Conservation (phyloP, 2,888 invertebrate genomes). For the Leucophora obtusa region DNA sequence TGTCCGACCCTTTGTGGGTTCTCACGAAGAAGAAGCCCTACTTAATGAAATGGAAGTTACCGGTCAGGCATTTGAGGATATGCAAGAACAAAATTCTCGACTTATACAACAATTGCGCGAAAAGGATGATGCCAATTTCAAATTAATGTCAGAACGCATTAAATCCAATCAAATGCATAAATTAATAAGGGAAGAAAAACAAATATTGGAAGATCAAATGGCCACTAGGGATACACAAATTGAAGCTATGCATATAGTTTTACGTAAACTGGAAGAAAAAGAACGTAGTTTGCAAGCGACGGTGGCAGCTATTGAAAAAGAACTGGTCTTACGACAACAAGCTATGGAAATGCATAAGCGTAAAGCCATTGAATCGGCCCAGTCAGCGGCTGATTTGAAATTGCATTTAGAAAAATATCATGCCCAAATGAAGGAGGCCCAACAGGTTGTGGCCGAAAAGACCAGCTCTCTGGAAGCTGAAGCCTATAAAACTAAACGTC, state of each 20-base stretch:
- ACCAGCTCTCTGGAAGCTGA: slow-evolving; percentile 97
- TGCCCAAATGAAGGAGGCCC: slow-evolving; percentile 98
- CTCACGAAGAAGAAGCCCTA: slow-evolving; percentile 95
- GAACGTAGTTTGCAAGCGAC: slow-evolving; percentile 95
- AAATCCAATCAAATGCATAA: slow-evolving; percentile 98
- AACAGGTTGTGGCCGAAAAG: slow-evolving; percentile 97
- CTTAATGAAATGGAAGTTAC: slow-evolving; percentile 99
- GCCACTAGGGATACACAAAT: slow-evolving; percentile 91
- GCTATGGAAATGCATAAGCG: slow-evolving; percentile 99
- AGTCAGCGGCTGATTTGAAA: slow-evolving; percentile 97
- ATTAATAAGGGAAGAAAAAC: slow-evolving; percentile 95
- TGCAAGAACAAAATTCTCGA: slow-evolving; percentile 98
- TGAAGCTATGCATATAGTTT: slow-evolving; percentile 95
- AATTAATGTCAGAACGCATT: slow-evolving; percentile 97
- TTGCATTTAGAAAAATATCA: slow-evolving; percentile 98
- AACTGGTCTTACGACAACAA: slow-evolving; percentile 93
- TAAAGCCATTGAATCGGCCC: slow-evolving; percentile 98
- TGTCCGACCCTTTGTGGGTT: slow-evolving; percentile 85
- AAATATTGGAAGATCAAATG: slow-evolving; percentile 93
- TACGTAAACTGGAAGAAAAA: slow-evolving; percentile 96
- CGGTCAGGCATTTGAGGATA: slow-evolving; percentile 99
- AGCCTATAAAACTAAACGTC: slow-evolving; percentile 96
- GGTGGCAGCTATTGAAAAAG: slow-evolving; percentile 95
- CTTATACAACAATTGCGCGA: slow-evolving; percentile 96
- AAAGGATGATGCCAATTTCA: slow-evolving; percentile 99